These are phyloP conservation scores for Achlya flavicornis DNA, from an alignment of 2,888 invertebrate species.

Conservation along the genomic window DNA sequence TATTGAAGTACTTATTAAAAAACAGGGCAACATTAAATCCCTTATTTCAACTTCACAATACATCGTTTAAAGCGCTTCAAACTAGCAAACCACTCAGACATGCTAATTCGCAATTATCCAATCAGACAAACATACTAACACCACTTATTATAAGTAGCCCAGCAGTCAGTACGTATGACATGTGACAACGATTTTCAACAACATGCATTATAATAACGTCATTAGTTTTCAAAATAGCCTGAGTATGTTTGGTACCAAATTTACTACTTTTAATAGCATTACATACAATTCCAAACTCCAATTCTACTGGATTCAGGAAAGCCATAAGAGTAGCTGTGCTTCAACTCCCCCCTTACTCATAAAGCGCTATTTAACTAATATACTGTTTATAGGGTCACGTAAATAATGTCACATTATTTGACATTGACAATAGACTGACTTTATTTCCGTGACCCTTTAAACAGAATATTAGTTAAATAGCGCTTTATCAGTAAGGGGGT, in stretches of 20 bases:
- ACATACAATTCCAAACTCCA: not conserved
- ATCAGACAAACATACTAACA: not conserved
- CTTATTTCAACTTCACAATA: not conserved
- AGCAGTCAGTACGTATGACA: not conserved
- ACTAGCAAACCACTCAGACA: not conserved
- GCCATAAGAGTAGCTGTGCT: not conserved
- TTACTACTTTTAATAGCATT: not conserved
- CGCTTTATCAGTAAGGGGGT: too few species aligned
- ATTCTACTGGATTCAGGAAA: not conserved
- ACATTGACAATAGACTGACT: too few species aligned
- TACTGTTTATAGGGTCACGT: too few species aligned
- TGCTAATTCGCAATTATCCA: slow-evolving; percentile 1
- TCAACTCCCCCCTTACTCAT: too few species aligned
- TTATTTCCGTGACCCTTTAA: too few species aligned
- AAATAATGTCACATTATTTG: too few species aligned
- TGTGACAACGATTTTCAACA: not conserved
- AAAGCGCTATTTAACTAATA: too few species aligned
- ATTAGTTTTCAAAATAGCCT: not conserved
- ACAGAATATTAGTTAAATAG: too few species aligned
- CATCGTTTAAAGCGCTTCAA: not conserved
- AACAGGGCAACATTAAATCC: slow-evolving; percentile 20
- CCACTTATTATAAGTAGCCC: not conserved
- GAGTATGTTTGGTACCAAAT: too few species aligned
- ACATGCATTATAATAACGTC: not conserved
- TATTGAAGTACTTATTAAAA: slow-evolving; percentile 17